phyloP scores from a whole-genome alignment of 2,888 invertebrate genomes.

The Stenchaetothrips biformis region DNA sequence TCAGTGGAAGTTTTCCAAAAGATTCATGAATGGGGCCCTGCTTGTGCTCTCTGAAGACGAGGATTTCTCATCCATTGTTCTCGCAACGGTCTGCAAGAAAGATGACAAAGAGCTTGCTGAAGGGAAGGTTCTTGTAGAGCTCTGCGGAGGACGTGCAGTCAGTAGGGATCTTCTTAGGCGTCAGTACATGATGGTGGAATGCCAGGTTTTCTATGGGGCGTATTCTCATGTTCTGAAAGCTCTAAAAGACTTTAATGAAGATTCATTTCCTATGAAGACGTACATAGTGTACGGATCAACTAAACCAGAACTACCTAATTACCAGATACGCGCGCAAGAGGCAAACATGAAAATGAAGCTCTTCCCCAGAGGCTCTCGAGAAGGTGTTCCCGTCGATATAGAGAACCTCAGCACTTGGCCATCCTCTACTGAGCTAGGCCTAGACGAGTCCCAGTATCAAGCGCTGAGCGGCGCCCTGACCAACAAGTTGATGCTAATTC shows the following conservation, averaged over 20 bases:
- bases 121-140: conserved; percentile 37
- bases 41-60: conserved; percentile 62
- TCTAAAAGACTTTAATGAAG: conserved; percentile 54
- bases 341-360: background rate
- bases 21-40: conserved; percentile 66
- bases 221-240: conserved; percentile 69
- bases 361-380: background rate
- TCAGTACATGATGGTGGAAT: conserved; percentile 64
- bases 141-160: conserved; percentile 43
- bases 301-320: conserved; percentile 44
- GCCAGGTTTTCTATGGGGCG: conserved; percentile 75
- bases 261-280: conserved; percentile 61
- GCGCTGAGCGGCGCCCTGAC: conserved; percentile 66
- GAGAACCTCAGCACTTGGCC: conserved; percentile 44
- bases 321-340: conserved; percentile 40
- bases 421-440: conserved; percentile 45
- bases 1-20: conserved; percentile 52
- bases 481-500: conserved; percentile 69
- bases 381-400: background rate
- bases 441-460: conserved; percentile 62
- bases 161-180: conserved; percentile 44
- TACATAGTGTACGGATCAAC: conserved; percentile 57
- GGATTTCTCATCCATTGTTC: conserved; percentile 61
- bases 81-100: conserved; percentile 62
- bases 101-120: conserved; percentile 50